Conservation (phyloP, 1,140 invertebrate species). For the Drosophila tristis region DNA sequence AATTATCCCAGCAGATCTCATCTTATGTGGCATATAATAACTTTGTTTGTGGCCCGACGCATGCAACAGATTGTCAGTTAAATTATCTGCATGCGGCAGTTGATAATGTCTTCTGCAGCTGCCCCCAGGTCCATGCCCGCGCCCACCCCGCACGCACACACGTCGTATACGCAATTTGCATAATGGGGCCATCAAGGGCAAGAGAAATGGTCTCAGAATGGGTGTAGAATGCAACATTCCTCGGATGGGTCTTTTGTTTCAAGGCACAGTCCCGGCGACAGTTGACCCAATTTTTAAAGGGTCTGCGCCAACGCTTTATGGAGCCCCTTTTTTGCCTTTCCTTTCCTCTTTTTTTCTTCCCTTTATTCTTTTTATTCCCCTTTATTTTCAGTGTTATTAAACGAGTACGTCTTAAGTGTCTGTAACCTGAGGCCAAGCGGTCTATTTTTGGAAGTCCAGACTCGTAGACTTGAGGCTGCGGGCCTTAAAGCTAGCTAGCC, state of each 20-base stretch:
- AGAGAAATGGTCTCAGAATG: conserved; percentile 14
- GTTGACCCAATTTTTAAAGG: conserved; percentile 67
- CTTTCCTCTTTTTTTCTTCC: too few species aligned
- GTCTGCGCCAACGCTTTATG: conserved; percentile 29
- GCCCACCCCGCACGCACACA: conserved; percentile 26
- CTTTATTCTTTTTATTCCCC: neutral
- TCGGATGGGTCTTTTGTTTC: conserved; percentile 24
- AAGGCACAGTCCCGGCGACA: conserved; percentile 12
- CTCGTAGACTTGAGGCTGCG: conserved; percentile 31
- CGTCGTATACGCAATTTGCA: conserved; percentile 77
- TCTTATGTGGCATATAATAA: conserved; percentile 19
- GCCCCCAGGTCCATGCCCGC: conserved; percentile 1
- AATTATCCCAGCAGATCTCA: conserved; percentile 21
- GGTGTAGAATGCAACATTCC: neutral
- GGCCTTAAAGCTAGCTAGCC: conserved; percentile 64
- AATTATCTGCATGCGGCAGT: conserved; percentile 40
- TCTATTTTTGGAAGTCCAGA: conserved; percentile 58
- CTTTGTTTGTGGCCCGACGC: conserved; percentile 42
- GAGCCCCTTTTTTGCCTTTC: conserved; percentile 5
- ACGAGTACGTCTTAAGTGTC: conserved; percentile 50
- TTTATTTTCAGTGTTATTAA: conserved; percentile 18
- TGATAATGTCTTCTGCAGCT: conserved; percentile 47
- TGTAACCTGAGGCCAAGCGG: conserved; percentile 64
- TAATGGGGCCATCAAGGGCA: conserved; percentile 57
- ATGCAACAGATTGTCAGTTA: conserved; percentile 70